Base-by-base conservation (phyloP, 2,888 invertebrate genomes). In the Cataglyphis livida region DNA sequence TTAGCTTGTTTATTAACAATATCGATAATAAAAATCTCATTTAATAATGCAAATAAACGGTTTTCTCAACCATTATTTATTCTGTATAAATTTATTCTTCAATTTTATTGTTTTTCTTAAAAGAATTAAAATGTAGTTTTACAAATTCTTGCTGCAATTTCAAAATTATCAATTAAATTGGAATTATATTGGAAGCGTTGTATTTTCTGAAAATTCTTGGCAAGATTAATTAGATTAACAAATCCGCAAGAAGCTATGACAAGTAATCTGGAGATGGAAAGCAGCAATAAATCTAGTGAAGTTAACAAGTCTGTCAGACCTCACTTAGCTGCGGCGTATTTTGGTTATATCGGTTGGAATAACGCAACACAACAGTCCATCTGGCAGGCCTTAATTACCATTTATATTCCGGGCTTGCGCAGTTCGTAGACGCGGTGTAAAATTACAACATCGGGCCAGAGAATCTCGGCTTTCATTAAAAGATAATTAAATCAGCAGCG, bases 281-380 rank as follows among this genome's bases (percentile, higher is more conserved):
- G 44, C 61, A 38, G 73, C 48, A 35, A 84, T 84, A 73, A 81
- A 84, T 81, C 65, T 28, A 25, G 41, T 28, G 51, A 74, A 79
- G 81, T 74, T 83, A 83, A 83, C 83, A 81, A 74, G 74, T 81
- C 79, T 51, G 66, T 81, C 81, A 74, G 73, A 68, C 48, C 68
- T 74, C 68, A 68, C 59, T 84, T 84, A 84, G 81, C 81, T 51
- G 61, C 66, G 64, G 51, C 73, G 68, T 74, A 84, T 81, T 84
- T 84, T 41, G 71, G 73, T 57, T 81, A 66, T 66, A 73, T 74
- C 59, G 71, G 35, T 12, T 51, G 68, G 41, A 59, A 84, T 81
- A 81, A 66, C 83, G 61, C 54, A 65, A 68, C 81, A 62, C 54
- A n/a, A 57, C 32, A 61, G 76, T 76, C 44, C 82, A 82, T 78